Conservation (phyloP, 2,888 invertebrate species). For the Ellobium chinense region DNA sequence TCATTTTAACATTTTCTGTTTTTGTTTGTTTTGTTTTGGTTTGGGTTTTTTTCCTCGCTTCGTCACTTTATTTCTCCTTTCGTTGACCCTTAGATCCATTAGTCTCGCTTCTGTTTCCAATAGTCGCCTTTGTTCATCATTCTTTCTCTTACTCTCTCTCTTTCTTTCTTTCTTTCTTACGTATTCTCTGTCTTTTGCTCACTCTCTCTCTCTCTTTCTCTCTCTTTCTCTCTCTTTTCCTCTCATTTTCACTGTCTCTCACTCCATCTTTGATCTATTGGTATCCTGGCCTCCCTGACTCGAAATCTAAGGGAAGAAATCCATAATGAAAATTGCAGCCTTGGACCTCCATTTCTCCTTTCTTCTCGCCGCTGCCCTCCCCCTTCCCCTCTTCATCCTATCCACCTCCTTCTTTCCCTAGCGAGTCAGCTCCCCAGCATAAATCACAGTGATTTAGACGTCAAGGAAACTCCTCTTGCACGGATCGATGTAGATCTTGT, state of each 20-base stretch:
- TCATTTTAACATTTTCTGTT: too few species aligned
- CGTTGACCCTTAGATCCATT: not conserved
- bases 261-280: not conserved
- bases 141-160: not conserved
- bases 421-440: not conserved
- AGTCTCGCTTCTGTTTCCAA: too few species aligned
- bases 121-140: not conserved
- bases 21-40: too few species aligned
- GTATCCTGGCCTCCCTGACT: not conserved
- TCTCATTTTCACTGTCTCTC: not conserved
- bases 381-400: not conserved
- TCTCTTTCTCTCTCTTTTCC: not conserved
- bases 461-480: too few species aligned
- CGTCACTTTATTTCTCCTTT: slow-evolving; percentile 16
- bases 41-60: too few species aligned
- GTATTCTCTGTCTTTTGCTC: not conserved
- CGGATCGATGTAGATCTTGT: too few species aligned
- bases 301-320: not conserved
- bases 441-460: too few species aligned
- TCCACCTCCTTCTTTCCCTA: not conserved
- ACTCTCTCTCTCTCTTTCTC: not conserved
- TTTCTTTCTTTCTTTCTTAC: not conserved
- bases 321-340: not conserved
- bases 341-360: not conserved
- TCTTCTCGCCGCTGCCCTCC: not conserved